phyloP scores from a whole-genome alignment of 2,888 invertebrate genomes.

The Idaea straminata region DNA sequence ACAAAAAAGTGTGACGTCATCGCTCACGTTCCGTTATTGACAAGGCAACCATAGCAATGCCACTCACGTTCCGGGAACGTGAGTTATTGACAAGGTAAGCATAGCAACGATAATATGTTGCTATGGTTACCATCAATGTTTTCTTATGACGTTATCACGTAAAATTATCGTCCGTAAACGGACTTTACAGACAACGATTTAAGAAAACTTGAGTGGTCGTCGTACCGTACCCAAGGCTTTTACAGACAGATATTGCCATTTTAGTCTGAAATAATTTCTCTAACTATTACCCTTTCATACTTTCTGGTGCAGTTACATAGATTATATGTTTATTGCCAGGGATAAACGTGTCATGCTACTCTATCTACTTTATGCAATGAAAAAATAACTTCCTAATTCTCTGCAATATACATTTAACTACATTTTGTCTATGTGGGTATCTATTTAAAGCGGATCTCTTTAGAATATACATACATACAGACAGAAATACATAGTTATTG shows the following conservation, averaged over 20 bases:
- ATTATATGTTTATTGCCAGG: background rate
- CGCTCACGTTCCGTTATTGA: no score
- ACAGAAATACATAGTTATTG: background rate
- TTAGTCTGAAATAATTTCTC: background rate
- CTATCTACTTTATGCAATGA: constrained; percentile 37
- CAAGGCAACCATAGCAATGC: no score
- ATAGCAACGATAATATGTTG: no score
- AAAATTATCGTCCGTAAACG: no score
- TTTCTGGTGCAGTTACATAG: background rate
- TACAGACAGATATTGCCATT: background rate
- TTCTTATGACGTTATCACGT: no score
- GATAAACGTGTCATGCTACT: constrained; percentile 1
- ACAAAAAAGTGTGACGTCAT: no score
- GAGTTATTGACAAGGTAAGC: no score
- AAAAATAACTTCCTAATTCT: constrained; percentile 71
- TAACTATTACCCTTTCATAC: background rate
- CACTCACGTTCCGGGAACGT: no score
- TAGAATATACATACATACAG: background rate
- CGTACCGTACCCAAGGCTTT: no score
- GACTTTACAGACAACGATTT: no score
- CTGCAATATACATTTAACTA: constrained; percentile 41
- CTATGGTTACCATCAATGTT: no score
- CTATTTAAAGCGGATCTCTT: constrained; percentile 50
- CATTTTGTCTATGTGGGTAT: constrained; percentile 62
- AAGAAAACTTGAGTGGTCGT: no score